Evolutionary conservation across 2,888 invertebrate genomes (phyloP).

Genomic region (Hedya salicella): DNA sequence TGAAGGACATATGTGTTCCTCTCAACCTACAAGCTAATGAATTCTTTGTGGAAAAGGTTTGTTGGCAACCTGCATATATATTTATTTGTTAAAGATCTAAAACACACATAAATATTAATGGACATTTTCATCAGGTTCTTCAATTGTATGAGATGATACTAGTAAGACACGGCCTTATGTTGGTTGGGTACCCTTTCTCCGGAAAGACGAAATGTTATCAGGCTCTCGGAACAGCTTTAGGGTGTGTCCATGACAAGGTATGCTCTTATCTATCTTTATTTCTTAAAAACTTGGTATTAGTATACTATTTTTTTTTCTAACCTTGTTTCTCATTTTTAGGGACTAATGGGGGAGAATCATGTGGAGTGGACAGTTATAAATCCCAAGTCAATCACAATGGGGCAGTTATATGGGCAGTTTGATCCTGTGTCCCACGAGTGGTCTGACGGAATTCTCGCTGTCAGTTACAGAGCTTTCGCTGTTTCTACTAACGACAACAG

Average conservation of each 20-base stretch:
- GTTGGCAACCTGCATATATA: conserved; percentile 57
- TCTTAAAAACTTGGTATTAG: neutral
- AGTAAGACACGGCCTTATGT: conserved; percentile 97
- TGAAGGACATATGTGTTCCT: conserved; percentile 86
- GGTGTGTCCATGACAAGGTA: conserved; percentile 89
- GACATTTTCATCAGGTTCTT: conserved; percentile 61
- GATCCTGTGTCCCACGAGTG: conserved; percentile 97
- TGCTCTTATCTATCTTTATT: too few species aligned
- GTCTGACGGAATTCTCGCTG: conserved; percentile 95
- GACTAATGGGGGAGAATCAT: conserved; percentile 89
- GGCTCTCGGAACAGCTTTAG: conserved; percentile 92
- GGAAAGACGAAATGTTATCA: conserved; percentile 95
- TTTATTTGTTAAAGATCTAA: neutral
- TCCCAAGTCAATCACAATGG: conserved; percentile 98
- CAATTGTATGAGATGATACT: conserved; percentile 98
- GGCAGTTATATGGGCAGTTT: conserved; percentile 97
- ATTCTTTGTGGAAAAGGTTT: conserved; percentile 92
- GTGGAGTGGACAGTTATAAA: conserved; percentile 94
- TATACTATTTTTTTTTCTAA: neutral
- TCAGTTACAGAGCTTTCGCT: conserved; percentile 92
- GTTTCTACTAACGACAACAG: conserved; percentile 89
- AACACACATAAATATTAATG: too few species aligned
- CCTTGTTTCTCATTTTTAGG: conserved; percentile 67
- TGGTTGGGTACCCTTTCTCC: conserved; percentile 96
- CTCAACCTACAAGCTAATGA: conserved; percentile 93